Evolutionary conservation across 1,140 invertebrate genomes (phyloP).

Genomic region (Sarcophaga peregrina): DNA sequence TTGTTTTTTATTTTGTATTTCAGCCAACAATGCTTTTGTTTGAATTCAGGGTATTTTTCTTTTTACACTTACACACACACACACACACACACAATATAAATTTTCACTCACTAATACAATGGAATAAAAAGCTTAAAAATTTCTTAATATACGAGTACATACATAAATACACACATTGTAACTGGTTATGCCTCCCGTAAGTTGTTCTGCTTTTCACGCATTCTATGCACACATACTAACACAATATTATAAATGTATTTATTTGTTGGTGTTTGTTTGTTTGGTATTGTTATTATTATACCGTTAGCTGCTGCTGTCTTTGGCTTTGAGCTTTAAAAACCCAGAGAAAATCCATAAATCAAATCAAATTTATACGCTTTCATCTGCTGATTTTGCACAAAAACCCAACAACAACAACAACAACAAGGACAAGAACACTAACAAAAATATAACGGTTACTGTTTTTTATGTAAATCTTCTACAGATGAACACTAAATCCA

Average conservation of each 20-base stretch:
- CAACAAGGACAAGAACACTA: too few species aligned
- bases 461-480: slow-evolving; percentile 37
- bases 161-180: background rate
- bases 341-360: slow-evolving; percentile 56
- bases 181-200: background rate
- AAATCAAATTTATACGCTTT: slow-evolving; percentile 66
- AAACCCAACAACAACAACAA: background rate
- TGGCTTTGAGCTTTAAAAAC: slow-evolving; percentile 1
- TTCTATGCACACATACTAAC: background rate
- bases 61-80: background rate
- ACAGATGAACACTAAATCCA: slow-evolving; percentile 12
- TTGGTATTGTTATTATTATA: background rate
- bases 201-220: background rate
- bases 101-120: background rate
- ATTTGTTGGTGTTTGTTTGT: background rate
- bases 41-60: background rate
- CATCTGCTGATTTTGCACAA: slow-evolving; percentile 57
- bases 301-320: background rate
- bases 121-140: background rate
- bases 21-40: background rate
- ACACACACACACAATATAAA: background rate
- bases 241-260: background rate
- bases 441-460: too few species aligned
- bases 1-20: background rate
- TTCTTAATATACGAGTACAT: background rate